Evolutionary conservation across 2,888 invertebrate genomes (phyloP), one percentile per base, ranked within the genome.

Genomic region (Steinernema scapterisci): DNA sequence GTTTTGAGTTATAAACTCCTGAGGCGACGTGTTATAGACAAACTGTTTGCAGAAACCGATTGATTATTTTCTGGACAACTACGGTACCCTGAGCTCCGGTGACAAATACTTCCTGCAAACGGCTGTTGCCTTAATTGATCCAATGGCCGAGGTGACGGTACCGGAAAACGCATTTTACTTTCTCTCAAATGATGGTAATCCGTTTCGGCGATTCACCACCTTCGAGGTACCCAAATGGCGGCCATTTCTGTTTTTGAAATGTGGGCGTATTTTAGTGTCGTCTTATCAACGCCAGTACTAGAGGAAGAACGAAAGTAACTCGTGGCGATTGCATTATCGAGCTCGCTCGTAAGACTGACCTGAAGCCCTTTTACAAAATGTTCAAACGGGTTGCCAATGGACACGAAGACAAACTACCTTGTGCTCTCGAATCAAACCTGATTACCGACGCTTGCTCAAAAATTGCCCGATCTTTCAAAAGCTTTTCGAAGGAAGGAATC

Each of bases 121-220:
- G 16, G 63, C 63, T 13, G 73, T 77, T 51, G 70, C 52, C 27
- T 70, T 77, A 13, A 76, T 77, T 19, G 73, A 77, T 16, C 63
- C 63, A 16, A 63, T 31, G 27, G 63, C 63, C 2, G 63, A 63
- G 31, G 7, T 25, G 19, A 27, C 27, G 9, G 63, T 63, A 1
- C 63, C 63, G 13, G 31, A 63, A 31, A 27, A 63, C 27, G 63
- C 63, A 16, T 63, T 63, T 31, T 63, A 63, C 70, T 77, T 71
- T 63, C 31, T 77, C 31, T 72, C 77, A 11, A 77, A 76, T 38
- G 75, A 77, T 13, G 77, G 77, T 9, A 77, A 77, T 48, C 70
- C 77, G 13, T 44, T 38, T 52, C 72, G 77, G 11, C 23, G 63
- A 9, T 46, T 77, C 63, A 77, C 72, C 6, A 43, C 51, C 21